phyloP scores from a whole-genome alignment of 2,888 invertebrate species.

The Ochropacha duplaris region DNA sequence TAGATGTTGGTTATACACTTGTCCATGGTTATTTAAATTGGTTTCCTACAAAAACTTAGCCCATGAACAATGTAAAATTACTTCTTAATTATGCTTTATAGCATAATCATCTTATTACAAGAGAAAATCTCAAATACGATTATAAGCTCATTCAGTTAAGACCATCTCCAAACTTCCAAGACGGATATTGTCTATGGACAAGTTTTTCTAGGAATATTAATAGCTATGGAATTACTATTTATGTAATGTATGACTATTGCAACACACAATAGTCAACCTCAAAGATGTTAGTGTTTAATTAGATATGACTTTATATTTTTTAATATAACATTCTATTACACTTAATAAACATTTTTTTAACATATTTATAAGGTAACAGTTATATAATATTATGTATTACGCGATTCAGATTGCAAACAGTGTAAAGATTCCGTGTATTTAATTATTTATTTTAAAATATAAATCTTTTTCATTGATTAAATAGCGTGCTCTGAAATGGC shows the following conservation, averaged over 20 bases:
- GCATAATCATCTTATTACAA: neutral
- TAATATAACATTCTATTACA: conserved; percentile 52
- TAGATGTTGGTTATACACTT: neutral
- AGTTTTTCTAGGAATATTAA: conserved; percentile 1
- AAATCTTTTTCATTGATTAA: neutral
- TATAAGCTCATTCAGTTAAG: neutral
- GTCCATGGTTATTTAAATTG: neutral
- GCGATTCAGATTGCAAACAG: neutral
- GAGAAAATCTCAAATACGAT: neutral
- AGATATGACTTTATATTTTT: conserved; percentile 23
- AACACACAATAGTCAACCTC: conserved; percentile 53
- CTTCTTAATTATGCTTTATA: neutral
- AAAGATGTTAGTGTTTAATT: conserved; percentile 19
- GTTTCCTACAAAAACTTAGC: neutral
- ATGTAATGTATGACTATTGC: neutral
- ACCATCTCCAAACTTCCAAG: neutral
- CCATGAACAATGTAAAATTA: neutral
- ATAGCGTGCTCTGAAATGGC: conserved; percentile 1
- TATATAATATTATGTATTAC: neutral
- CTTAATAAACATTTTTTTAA: conserved; percentile 47
- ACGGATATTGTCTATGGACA: neutral
- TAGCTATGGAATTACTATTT: neutral
- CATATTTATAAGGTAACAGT: conserved; percentile 65
- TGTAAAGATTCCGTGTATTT: neutral
- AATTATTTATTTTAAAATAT: neutral